Conservation (phyloP, 2,888 invertebrate species). For the Tetheella fluctuosa region DNA sequence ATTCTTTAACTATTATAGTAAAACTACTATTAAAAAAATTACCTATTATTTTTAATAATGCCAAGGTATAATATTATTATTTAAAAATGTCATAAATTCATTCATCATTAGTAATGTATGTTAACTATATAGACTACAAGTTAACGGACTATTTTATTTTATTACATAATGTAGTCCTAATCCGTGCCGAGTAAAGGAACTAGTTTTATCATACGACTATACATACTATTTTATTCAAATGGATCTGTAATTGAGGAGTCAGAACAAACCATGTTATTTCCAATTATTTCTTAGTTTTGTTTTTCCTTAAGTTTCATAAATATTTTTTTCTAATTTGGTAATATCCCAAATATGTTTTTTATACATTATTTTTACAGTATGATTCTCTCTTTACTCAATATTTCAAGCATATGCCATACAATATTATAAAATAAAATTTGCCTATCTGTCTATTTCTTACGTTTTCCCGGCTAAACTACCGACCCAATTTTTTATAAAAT, state of each 20-base stretch:
- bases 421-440: no score
- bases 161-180: background rate
- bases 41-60: background rate
- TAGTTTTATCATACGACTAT: background rate
- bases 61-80: background rate
- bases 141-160: constrained; percentile 5
- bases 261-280: background rate
- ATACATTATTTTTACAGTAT: no score
- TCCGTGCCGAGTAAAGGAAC: background rate
- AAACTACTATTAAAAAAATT: constrained; percentile 12
- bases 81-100: background rate
- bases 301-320: background rate
- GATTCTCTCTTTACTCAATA: no score
- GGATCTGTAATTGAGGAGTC: background rate
- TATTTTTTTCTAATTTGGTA: no score
- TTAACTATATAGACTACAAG: background rate
- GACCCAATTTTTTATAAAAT: no score
- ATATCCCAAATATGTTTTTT: no score
- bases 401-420: no score
- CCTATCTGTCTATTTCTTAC: no score
- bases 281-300: background rate
- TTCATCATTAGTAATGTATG: no score
- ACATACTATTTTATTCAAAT: background rate
- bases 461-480: no score
- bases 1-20: constrained; percentile 20